phyloP scores from a whole-genome alignment of 2,888 invertebrate species.

The Muscina levida region DNA sequence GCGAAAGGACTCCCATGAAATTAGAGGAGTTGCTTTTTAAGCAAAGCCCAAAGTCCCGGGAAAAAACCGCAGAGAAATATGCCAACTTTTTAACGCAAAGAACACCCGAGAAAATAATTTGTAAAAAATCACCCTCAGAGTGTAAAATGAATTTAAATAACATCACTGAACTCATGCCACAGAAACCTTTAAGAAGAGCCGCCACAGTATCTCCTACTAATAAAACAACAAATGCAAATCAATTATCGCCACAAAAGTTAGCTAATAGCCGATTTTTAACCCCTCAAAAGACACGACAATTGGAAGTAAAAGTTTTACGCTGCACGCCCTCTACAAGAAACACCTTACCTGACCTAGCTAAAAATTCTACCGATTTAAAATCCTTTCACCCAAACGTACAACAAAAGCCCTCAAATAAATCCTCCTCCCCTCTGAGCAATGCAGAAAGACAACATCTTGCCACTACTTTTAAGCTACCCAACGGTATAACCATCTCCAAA shows the following conservation, averaged over 20 bases:
- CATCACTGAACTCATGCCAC: background rate
- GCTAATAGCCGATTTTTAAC: background rate
- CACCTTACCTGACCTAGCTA: no score
- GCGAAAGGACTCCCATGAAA: constrained; percentile 43
- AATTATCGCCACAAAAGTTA: background rate
- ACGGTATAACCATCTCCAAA: constrained; percentile 30
- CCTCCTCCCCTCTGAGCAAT: background rate
- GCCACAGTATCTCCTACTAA: background rate
- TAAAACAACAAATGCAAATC: background rate
- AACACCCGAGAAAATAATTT: background rate
- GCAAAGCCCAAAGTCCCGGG: constrained; percentile 25
- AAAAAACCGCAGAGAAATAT: background rate
- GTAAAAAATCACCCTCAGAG: background rate
- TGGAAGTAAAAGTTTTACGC: background rate
- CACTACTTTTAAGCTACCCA: constrained; percentile 39
- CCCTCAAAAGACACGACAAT: background rate
- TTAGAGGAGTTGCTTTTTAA: constrained; percentile 4
- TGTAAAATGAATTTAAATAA: constrained; percentile 9
- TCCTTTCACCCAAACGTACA: no score
- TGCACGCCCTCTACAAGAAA: background rate
- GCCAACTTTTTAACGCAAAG: constrained; percentile 30
- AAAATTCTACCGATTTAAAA: background rate
- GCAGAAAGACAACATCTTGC: background rate
- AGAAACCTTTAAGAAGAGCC: constrained; percentile 11
- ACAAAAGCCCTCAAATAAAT: background rate